Evolutionary conservation across 2,113 vertebrate genomes (phyloP).

Genomic region (Paradoxurus hermaphroditus): DNA sequence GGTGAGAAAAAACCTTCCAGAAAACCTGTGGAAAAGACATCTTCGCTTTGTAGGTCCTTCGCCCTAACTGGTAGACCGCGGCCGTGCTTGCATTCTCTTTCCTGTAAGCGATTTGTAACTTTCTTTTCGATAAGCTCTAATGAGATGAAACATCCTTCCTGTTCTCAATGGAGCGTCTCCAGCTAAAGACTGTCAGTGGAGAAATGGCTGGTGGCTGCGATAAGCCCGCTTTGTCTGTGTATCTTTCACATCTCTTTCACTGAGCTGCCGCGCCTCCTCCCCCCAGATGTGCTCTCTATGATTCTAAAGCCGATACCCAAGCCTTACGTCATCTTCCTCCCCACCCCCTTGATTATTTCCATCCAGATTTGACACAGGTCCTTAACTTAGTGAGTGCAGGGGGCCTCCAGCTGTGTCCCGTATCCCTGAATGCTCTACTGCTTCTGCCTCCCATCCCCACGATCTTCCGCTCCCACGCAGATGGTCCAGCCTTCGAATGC

Average conservation of each 20-base stretch:
- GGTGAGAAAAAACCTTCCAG: neutral
- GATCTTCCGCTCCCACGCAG: neutral
- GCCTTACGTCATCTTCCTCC: neutral
- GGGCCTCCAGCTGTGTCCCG: neutral
- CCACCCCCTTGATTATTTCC: neutral
- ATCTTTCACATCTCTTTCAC: neutral
- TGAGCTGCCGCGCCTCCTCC: rapidly evolving
- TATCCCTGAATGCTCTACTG: neutral
- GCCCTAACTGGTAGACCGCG: neutral
- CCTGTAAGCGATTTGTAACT: neutral
- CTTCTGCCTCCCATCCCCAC: neutral
- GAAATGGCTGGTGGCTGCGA: neutral
- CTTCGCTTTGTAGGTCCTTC: neutral
- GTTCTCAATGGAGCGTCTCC: neutral
- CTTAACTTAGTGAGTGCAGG: neutral
- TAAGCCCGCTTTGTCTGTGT: neutral
- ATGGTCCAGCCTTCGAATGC: neutral
- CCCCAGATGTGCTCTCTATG: neutral
- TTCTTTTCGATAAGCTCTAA: neutral
- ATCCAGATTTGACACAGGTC: neutral
- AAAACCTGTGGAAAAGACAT: neutral
- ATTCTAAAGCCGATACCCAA: neutral
- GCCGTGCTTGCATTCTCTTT: neutral
- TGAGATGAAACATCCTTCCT: conserved; percentile 1
- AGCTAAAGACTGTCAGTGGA: neutral